phyloP scores from a whole-genome alignment of 2,113 vertebrate genomes.

The Antennarius striatus region DNA sequence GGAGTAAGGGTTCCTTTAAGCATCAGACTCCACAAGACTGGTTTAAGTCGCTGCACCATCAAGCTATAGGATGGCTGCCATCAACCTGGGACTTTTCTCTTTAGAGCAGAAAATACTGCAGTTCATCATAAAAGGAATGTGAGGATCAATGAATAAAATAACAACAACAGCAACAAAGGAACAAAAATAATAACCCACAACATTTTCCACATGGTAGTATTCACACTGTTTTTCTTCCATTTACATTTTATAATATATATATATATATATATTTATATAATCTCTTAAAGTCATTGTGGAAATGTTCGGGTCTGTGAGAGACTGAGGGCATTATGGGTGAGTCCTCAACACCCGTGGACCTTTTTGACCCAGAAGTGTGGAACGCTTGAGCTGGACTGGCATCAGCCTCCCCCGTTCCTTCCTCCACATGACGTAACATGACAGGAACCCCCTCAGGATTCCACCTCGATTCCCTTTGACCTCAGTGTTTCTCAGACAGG shows the following conservation, averaged over 20 bases:
- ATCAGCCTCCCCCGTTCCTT: slow-evolving; percentile 61
- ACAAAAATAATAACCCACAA: slow-evolving; percentile 74
- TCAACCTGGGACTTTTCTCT: slow-evolving; percentile 57
- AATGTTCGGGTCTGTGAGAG: slow-evolving; percentile 76
- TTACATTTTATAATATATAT: slow-evolving; percentile 84
- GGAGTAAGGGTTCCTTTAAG: slow-evolving; percentile 36
- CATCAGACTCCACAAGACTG: slow-evolving; percentile 44
- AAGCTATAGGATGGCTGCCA: slow-evolving; percentile 46
- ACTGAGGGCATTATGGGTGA: slow-evolving; percentile 60
- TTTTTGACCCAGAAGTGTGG: slow-evolving; percentile 53
- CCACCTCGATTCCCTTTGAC: slow-evolving; percentile 75
- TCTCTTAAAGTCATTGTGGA: slow-evolving; percentile 83
- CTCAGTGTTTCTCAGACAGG: slow-evolving; percentile 91
- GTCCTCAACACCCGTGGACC: slow-evolving; percentile 38
- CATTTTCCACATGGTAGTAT: slow-evolving; percentile 78
- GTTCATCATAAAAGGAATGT: slow-evolving; percentile 74
- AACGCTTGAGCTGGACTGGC: slow-evolving; percentile 51
- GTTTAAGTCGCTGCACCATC: slow-evolving; percentile 52
- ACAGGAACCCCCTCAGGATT: slow-evolving; percentile 59
- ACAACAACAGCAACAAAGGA: slow-evolving; percentile 73
- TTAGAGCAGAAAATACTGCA: slow-evolving; percentile 70
- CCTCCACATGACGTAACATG: slow-evolving; percentile 60
- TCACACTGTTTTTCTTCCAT: slow-evolving; percentile 80
- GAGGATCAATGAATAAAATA: slow-evolving; percentile 76
- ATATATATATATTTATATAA: slow-evolving; percentile 84